Conservation (phyloP, 2,797 vertebrate genomes). For the Pogoniulus pusillus region DNA sequence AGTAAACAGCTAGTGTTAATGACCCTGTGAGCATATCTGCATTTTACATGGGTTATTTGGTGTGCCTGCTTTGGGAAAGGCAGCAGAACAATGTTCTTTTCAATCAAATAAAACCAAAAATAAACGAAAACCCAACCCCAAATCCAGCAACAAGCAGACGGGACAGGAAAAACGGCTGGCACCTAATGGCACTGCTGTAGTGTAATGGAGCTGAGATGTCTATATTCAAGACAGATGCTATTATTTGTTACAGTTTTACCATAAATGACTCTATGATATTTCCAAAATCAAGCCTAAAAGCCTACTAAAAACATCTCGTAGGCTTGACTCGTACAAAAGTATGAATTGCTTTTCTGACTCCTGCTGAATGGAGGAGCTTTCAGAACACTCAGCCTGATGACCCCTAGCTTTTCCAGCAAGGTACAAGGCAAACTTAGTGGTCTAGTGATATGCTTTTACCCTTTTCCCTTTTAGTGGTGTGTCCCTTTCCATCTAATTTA, state of each 20-base stretch:
- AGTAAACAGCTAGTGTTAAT: background rate
- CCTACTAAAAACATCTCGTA: constrained; percentile 41
- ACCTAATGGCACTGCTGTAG: constrained; percentile 19
- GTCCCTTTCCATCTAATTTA: background rate
- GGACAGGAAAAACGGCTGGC: constrained; percentile 8
- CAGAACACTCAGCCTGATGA: constrained; percentile 49
- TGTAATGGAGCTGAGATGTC: constrained; percentile 11
- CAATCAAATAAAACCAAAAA: background rate
- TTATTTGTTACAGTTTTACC: constrained; percentile 50
- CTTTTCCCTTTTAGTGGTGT: constrained; percentile 5
- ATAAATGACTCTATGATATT: constrained; percentile 36
- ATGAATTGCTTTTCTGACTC: background rate
- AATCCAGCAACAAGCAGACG: background rate
- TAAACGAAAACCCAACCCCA: background rate
- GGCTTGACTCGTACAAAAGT: constrained; percentile 27
- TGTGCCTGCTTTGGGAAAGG: background rate
- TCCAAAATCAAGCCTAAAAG: constrained; percentile 56
- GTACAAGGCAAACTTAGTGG: background rate
- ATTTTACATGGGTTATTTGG: background rate
- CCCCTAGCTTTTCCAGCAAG: constrained; percentile 28
- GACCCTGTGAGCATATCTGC: background rate
- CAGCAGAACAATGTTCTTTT: background rate
- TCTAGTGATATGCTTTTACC: constrained; percentile 32
- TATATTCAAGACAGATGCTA: constrained; percentile 25
- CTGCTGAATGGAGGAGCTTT: constrained; percentile 40